Evolutionary conservation across 2,797 vertebrate species (phyloP).

Genomic region (Trichosurus vulpecula): DNA sequence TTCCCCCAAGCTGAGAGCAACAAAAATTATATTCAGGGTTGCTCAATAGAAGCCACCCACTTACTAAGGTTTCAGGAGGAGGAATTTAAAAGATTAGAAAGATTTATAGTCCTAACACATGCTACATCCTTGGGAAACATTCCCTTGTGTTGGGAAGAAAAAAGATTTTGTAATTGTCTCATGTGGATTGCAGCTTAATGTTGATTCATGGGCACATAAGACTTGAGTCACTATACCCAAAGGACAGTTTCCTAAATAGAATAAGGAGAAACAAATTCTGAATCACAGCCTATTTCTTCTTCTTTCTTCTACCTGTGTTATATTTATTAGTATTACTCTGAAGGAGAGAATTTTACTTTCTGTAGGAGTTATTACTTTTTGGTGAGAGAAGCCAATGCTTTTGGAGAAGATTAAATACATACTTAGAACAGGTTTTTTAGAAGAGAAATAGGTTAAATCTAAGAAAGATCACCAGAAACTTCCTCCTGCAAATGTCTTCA

Average conservation of each 20-base stretch:
- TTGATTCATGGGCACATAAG: background rate
- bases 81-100: constrained; percentile 31
- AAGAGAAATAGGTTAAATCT: background rate
- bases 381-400: background rate
- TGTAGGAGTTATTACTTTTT: background rate
- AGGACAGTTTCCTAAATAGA: background rate
- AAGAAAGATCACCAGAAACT: background rate
- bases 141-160: background rate
- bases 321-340: background rate
- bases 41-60: constrained; percentile 36
- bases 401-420: background rate
- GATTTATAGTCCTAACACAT: constrained; percentile 49
- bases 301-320: background rate
- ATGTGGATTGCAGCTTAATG: background rate
- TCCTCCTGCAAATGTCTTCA: background rate
- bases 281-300: background rate
- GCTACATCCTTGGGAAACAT: constrained; percentile 53
- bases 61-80: constrained; percentile 24
- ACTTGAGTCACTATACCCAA: background rate
- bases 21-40: constrained; percentile 34
- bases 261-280: background rate
- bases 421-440: background rate
- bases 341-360: background rate
- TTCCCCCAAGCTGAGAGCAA: constrained; percentile 28
- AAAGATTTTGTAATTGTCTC: background rate